Base-by-base conservation (phyloP, 2,113 vertebrate species). In the Atlantisia rogersi region DNA sequence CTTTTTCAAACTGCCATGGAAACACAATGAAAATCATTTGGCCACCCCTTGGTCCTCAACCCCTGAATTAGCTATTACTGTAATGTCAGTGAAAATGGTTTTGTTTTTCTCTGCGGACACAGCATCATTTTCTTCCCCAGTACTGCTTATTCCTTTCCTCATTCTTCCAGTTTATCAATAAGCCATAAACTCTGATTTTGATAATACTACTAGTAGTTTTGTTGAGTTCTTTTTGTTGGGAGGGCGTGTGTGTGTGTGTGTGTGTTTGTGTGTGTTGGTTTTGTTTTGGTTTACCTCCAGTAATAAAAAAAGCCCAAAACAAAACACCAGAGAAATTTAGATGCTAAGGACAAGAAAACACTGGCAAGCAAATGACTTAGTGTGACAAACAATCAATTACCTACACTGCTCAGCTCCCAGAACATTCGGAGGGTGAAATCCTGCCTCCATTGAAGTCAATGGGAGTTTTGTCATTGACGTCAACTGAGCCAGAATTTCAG, bases 361-460 rank as follows among this genome's bases (percentile, higher is more conserved):
- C 11, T n/a, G 26, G 48, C 60, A 92, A 94, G 76, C 42, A 94
- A 93, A 93, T 40, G 69, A 44, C 44, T 35, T 65, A 89, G 58
- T 44, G 42, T 88, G 88, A 82, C 80, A 82, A 91, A 77, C 78
- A 89, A 84, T 80, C 82, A 62, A 48, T 88, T 88, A 77, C 56
- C 85, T 77, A 11, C 56, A 59, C 59, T 67, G 21, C 77, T 88
- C 80, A 79, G 88, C 76, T 64, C 50, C 53, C 37, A 42, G 69
- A 85, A 75, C 13, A 8, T 11, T 73, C 2, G 40, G 53, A 92
- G 73, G 73, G 37, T 92, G 65, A 94, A 94, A 84, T 86, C 69
- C 73, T 69, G 48, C 31, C 44, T 58, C 42, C 35, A 13, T 37
- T 92, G 60, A 64, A 95, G 64, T 86, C 77, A 76, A 46, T 4